A percentile compares a stretch with the other conserved stretches of the same genome.
Evolutionary conservation across 2,797 vertebrate genomes (phyloP).

Genomic region (Siniperca scherzeri): DNA sequence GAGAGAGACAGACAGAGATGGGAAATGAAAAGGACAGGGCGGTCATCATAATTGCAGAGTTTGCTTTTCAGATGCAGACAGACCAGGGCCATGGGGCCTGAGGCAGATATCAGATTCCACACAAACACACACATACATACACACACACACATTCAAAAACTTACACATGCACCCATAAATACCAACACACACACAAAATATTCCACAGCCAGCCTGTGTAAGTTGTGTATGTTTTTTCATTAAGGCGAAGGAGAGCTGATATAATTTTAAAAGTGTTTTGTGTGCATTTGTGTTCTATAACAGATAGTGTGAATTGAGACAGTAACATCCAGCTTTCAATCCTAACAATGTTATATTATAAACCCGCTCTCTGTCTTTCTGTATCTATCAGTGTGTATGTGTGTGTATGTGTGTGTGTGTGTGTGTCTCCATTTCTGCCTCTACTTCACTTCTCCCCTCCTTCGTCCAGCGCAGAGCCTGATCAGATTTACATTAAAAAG

Average conservation of each 20-base stretch:
- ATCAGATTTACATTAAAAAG: slow-evolving; percentile 97
- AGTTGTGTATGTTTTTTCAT: slow-evolving; percentile 37
- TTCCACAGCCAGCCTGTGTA: background rate
- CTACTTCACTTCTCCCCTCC: slow-evolving; percentile 52
- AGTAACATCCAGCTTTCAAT: slow-evolving; percentile 43
- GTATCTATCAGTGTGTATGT: slow-evolving; percentile 2
- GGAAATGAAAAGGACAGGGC: slow-evolving; percentile 84
- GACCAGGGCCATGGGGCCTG: slow-evolving; percentile 81
- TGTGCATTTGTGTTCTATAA: slow-evolving; percentile 35
- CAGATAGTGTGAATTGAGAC: slow-evolving; percentile 25
- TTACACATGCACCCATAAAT: slow-evolving; percentile 58
- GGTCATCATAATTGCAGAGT: slow-evolving; percentile 86
- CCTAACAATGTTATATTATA: slow-evolving; percentile 49
- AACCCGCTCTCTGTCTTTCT: slow-evolving; percentile 23
- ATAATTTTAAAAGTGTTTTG: slow-evolving; percentile 42
- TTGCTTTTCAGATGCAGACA: slow-evolving; percentile 86
- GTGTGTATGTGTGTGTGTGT: slow-evolving; percentile 26
- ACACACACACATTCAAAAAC: slow-evolving; percentile 60
- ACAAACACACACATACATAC: slow-evolving; percentile 71
- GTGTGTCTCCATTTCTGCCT: slow-evolving; percentile 41
- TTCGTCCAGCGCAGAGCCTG: slow-evolving; percentile 88
- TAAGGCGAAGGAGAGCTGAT: slow-evolving; percentile 28
- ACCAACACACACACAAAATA: slow-evolving; percentile 44
- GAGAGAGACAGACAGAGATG: slow-evolving; percentile 71
- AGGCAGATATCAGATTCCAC: slow-evolving; percentile 81